A percentile compares a stretch with the other conserved stretches of the same genome.
Evolutionary conservation across 2,797 vertebrate species (phyloP).

Genomic region (Siniperca scherzeri): DNA sequence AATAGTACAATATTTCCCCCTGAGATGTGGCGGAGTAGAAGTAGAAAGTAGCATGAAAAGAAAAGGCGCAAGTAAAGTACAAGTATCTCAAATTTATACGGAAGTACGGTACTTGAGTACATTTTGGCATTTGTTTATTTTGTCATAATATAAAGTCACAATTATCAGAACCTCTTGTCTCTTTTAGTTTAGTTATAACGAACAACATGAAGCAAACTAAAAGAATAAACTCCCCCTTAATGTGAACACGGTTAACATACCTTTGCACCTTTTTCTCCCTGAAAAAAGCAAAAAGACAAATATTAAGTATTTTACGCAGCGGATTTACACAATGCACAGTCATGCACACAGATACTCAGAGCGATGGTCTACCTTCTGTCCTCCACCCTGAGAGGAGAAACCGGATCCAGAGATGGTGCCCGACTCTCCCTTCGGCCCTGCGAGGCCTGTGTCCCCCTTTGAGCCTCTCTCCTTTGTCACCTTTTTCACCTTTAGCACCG

Average conservation of each 20-base stretch:
- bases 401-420: slow-evolving; percentile 54
- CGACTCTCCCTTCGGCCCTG: slow-evolving; percentile 85
- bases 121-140: too few relatives aligned
- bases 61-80: too few relatives aligned
- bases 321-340: background rate
- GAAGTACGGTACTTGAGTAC: too few relatives aligned
- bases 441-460: slow-evolving; percentile 65
- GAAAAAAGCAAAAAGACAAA: slow-evolving; percentile 38
- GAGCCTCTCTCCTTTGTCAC: slow-evolving; percentile 80
- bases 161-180: too few relatives aligned
- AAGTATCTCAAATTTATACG: too few relatives aligned
- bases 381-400: slow-evolving; percentile 62
- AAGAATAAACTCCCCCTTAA: background rate
- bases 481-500: slow-evolving; percentile 82
- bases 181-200: too few relatives aligned
- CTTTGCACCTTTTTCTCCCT: slow-evolving; percentile 88
- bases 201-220: background rate
- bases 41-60: too few relatives aligned
- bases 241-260: slow-evolving; percentile 48
- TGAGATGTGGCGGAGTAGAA: too few relatives aligned
- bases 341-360: background rate
- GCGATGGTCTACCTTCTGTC: slow-evolving; percentile 82
- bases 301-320: too few relatives aligned
- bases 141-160: too few relatives aligned
- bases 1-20: too few relatives aligned